phyloP scores from a whole-genome alignment of 2,888 invertebrate species.

The Lasius fuliginosus region DNA sequence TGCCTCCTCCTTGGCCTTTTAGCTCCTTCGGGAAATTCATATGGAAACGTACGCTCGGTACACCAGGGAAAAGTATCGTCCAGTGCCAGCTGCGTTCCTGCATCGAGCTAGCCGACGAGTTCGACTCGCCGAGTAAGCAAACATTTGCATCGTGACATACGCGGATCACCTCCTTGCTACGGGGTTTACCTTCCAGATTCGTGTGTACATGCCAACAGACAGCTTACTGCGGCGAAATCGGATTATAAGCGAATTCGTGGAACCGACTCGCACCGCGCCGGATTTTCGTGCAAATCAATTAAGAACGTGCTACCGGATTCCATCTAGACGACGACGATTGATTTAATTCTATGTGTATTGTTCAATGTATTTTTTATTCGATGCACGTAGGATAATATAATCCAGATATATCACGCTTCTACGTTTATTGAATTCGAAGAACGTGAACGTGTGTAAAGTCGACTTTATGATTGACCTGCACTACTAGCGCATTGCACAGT shows the following conservation, averaged over 20 bases:
- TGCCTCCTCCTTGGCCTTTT: not conserved
- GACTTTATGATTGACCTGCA: constrained; percentile 15
- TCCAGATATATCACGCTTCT: not conserved
- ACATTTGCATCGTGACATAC: constrained; percentile 78
- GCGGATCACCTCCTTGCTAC: constrained; percentile 76
- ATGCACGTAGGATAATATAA: not conserved
- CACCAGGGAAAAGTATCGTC: constrained; percentile 29
- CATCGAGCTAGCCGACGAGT: constrained; percentile 54
- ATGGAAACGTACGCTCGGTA: constrained; percentile 46
- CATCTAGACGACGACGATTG: constrained; percentile 30
- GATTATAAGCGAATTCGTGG: constrained; percentile 75
- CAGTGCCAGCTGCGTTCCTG: constrained; percentile 17
- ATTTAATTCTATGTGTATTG: constrained; percentile 12
- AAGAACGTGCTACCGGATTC: constrained; percentile 63
- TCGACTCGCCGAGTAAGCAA: constrained; percentile 78
- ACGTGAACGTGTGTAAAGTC: not conserved
- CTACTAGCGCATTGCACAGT: not conserved
- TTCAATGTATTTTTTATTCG: not conserved
- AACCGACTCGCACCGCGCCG: constrained; percentile 50
- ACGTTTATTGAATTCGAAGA: not conserved
- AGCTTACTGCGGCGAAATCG: constrained; percentile 79
- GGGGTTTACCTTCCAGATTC: constrained; percentile 81
- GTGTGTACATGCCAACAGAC: constrained; percentile 75
- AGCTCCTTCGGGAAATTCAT: constrained; percentile 24
- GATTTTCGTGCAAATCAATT: constrained; percentile 70